Conservation (phyloP, 2,888 invertebrate genomes). For the Eubasilissa splendida region DNA sequence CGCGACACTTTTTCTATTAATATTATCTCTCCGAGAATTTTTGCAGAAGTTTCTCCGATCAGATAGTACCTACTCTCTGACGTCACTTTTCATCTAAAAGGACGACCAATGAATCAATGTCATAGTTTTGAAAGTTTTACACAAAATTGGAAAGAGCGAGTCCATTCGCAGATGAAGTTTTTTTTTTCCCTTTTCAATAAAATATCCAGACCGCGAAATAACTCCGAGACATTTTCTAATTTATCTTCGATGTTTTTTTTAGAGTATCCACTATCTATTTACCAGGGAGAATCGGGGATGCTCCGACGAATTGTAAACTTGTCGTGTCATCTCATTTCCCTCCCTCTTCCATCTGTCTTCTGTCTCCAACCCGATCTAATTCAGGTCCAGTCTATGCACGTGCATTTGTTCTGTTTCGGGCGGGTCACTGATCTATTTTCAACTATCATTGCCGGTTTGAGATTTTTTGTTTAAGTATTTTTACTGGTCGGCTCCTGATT, state of each 20-base stretch:
- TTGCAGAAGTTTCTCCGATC: slow-evolving; percentile 15
- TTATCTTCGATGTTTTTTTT: neutral
- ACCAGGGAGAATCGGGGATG: too few species aligned
- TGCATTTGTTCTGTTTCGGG: too few species aligned
- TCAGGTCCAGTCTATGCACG: too few species aligned
- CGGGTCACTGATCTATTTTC: too few species aligned
- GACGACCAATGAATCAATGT: slow-evolving; percentile 23
- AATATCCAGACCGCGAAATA: neutral
- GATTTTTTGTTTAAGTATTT: too few species aligned
- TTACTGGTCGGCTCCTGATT: too few species aligned
- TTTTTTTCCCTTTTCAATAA: slow-evolving; percentile 8
- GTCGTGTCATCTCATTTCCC: too few species aligned
- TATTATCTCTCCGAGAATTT: neutral
- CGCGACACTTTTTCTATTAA: slow-evolving; percentile 4
- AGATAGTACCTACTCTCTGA: neutral
- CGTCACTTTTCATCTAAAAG: slow-evolving; percentile 22
- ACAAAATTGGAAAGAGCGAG: slow-evolving; percentile 2
- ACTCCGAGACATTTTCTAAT: neutral
- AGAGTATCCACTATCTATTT: too few species aligned
- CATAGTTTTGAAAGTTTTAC: slow-evolving; percentile 24
- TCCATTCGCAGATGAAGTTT: slow-evolving; percentile 3
- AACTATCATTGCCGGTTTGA: too few species aligned
- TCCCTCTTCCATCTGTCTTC: too few species aligned
- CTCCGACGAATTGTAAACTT: too few species aligned
- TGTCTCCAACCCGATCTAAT: too few species aligned